phyloP scores from a whole-genome alignment of 2,113 vertebrate species.

The Origma solitaria region DNA sequence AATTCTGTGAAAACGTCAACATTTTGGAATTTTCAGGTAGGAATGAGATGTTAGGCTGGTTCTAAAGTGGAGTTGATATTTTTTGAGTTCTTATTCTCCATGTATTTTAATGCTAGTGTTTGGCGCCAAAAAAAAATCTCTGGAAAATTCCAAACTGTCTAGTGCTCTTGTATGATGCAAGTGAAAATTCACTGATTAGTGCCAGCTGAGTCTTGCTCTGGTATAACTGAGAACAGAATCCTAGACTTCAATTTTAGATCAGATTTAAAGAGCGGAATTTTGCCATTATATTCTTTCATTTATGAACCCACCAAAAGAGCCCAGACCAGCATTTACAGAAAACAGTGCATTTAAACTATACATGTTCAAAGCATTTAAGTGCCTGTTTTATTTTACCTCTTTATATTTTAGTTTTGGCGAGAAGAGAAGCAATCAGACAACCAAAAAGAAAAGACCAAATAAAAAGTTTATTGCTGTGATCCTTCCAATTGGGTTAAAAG shows the following conservation, averaged over 20 bases:
- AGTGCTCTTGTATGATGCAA: neutral
- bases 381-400: neutral
- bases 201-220: neutral
- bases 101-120: neutral
- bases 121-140: neutral
- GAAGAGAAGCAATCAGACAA: neutral
- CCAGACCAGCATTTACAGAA: neutral
- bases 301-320: neutral
- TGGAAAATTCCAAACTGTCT: neutral
- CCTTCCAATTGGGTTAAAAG: neutral
- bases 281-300: neutral
- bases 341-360: neutral
- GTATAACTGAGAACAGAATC: neutral
- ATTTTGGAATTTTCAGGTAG: neutral
- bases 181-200: neutral
- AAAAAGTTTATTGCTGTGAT: neutral
- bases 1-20: neutral
- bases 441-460: neutral
- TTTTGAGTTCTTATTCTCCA: neutral
- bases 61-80: neutral
- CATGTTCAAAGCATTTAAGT: neutral
- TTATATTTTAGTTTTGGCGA: neutral
- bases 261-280: neutral
- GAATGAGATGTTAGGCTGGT: rapidly evolving
- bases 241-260: neutral